A percentile compares a stretch with the other conserved stretches of the same genome.
Evolutionary conservation across 2,797 vertebrate genomes (phyloP).

Genomic region (Chloroceryle inda): DNA sequence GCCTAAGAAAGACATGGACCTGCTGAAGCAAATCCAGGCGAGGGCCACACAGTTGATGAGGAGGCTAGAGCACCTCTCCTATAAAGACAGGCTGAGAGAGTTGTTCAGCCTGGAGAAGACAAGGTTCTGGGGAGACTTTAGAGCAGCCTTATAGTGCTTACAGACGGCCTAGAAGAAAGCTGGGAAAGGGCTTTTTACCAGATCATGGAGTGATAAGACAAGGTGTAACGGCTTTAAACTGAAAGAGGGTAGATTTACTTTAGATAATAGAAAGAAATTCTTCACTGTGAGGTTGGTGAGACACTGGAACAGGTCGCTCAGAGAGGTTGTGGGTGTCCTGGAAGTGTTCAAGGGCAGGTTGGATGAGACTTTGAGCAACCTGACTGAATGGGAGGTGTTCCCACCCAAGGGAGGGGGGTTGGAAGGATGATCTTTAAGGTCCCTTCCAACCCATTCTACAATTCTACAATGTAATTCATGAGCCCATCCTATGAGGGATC

Average conservation of each 20-base stretch:
- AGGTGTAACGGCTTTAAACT: neutral
- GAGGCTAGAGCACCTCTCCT: neutral
- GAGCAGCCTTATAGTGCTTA: neutral
- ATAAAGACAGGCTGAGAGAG: neutral
- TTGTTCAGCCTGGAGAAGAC: neutral
- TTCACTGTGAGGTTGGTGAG: neutral
- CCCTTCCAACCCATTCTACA: neutral
- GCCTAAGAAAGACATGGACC: neutral
- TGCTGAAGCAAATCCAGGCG: neutral
- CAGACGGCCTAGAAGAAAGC: neutral
- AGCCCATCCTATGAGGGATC: neutral
- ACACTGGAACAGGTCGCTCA: neutral
- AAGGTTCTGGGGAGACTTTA: neutral
- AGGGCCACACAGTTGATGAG: neutral
- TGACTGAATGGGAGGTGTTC: neutral
- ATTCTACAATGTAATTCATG: neutral
- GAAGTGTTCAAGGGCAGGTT: neutral
- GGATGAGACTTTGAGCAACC: neutral
- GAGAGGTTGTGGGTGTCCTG: neutral
- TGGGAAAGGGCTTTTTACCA: neutral
- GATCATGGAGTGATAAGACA: neutral
- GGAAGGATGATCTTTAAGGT: neutral
- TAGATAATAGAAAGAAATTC: neutral
- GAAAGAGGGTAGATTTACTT: neutral
- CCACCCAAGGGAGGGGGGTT: neutral